Evolutionary conservation across 2,888 invertebrate species (phyloP).

Genomic region (Morinoia aosen): DNA sequence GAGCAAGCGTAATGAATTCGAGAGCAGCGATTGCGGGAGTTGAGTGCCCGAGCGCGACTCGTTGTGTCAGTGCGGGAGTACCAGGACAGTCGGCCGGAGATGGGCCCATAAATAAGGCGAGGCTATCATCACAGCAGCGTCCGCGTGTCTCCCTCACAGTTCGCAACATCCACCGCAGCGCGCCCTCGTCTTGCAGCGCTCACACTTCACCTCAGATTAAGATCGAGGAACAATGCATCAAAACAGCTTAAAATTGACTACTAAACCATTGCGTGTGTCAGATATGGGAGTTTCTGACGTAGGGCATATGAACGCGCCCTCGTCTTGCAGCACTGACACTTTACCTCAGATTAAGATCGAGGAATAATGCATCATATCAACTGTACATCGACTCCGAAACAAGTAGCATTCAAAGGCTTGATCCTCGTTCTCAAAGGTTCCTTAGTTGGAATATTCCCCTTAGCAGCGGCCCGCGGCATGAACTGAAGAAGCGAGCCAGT

Average conservation of each 20-base stretch:
- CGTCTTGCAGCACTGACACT: too few relatives aligned
- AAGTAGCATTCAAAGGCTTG: not conserved
- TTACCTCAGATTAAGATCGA: too few relatives aligned
- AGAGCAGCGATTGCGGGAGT: not conserved
- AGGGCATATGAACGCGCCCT: too few relatives aligned
- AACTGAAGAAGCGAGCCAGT: not conserved
- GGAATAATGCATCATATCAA: too few relatives aligned
- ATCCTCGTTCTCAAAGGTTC: not conserved
- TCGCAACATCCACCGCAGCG: too few relatives aligned
- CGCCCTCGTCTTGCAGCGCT: too few relatives aligned
- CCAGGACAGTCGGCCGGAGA: not conserved
- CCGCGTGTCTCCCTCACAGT: not conserved
- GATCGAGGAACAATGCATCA: too few relatives aligned
- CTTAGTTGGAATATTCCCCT: not conserved
- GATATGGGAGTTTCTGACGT: too few relatives aligned
- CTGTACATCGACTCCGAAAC: too few relatives aligned
- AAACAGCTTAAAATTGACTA: too few relatives aligned
- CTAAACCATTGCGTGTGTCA: too few relatives aligned
- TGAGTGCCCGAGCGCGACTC: not conserved
- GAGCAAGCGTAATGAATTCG: not conserved
- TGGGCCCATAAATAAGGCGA: not conserved
- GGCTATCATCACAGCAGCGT: constrained; percentile 7
- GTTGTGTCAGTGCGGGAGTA: not conserved
- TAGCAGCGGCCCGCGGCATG: not conserved
- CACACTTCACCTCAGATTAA: too few relatives aligned